Evolutionary conservation across 92 coral and sea anemone species (phyloP).

Genomic region (Desmophyllum pertusum): DNA sequence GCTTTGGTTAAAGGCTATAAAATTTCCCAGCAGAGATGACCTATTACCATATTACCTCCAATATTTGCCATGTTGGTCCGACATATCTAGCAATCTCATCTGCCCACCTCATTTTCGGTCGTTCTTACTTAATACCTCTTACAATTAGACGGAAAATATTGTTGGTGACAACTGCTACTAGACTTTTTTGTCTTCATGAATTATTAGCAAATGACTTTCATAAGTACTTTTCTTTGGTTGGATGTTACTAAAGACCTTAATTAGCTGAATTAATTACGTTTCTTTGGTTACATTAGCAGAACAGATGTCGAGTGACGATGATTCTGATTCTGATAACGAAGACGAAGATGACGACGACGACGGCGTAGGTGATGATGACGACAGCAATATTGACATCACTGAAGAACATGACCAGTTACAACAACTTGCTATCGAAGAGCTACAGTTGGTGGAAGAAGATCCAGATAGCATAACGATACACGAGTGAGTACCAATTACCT

Average conservation of each 20-base stretch:
- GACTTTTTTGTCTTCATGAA: too few relatives aligned
- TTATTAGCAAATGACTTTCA: too few relatives aligned
- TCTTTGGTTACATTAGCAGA: background rate
- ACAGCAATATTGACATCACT: background rate
- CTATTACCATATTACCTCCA: too few relatives aligned
- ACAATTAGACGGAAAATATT: too few relatives aligned
- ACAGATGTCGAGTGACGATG: conserved; percentile 3
- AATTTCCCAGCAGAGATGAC: too few relatives aligned
- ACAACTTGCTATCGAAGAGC: background rate
- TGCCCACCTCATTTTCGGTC: too few relatives aligned
- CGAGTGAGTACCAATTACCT: conserved; percentile 10
- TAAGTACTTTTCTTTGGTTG: too few relatives aligned
- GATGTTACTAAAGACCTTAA: background rate
- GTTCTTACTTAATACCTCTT: too few relatives aligned
- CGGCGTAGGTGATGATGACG: background rate
- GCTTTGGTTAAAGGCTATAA: too few relatives aligned
- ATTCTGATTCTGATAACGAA: conserved; percentile 3
- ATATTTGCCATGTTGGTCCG: too few relatives aligned
- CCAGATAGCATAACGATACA: background rate
- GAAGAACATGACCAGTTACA: background rate
- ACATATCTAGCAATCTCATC: too few relatives aligned
- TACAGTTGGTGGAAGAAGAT: background rate
- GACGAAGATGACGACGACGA: background rate
- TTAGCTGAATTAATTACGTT: background rate
- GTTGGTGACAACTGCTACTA: too few relatives aligned